phyloP scores from a whole-genome alignment of 2,888 invertebrate genomes.

The Noctua pronuba region DNA sequence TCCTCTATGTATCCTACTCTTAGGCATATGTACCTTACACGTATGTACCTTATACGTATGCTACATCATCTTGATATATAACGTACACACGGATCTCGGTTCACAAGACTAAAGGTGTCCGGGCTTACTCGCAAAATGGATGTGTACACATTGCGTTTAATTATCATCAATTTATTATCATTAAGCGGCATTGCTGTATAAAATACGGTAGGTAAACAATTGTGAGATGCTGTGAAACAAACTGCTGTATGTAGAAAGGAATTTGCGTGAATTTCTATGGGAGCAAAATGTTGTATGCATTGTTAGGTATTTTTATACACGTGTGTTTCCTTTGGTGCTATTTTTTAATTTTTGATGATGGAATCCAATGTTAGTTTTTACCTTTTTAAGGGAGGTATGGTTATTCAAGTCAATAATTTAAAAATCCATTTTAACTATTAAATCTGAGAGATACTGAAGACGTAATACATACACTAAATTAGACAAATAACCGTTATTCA shows the following conservation, averaged over 20 bases:
- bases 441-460: not conserved
- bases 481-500: not conserved
- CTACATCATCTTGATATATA: constrained; percentile 65
- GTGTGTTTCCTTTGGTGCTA: not conserved
- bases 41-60: constrained; percentile 38
- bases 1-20: constrained; percentile 46
- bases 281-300: constrained; percentile 28
- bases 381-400: not conserved
- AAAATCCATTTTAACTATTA: not conserved
- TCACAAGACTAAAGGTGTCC: constrained; percentile 68
- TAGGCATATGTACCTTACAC: constrained; percentile 9
- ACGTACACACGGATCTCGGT: constrained; percentile 57
- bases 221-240: constrained; percentile 59
- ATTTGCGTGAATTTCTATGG: constrained; percentile 55
- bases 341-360: not conserved
- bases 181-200: constrained; percentile 68
- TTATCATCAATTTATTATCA: constrained; percentile 73
- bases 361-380: not conserved
- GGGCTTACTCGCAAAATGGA: constrained; percentile 72
- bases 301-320: not conserved
- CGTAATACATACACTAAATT: not conserved
- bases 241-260: constrained; percentile 52
- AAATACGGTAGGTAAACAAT: constrained; percentile 69
- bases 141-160: constrained; percentile 73
- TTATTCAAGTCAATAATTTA: not conserved